A percentile compares a stretch with the other conserved stretches of the same genome.
Conservation (phyloP, 2,888 invertebrate species). For the Elgonia sp. region DNA sequence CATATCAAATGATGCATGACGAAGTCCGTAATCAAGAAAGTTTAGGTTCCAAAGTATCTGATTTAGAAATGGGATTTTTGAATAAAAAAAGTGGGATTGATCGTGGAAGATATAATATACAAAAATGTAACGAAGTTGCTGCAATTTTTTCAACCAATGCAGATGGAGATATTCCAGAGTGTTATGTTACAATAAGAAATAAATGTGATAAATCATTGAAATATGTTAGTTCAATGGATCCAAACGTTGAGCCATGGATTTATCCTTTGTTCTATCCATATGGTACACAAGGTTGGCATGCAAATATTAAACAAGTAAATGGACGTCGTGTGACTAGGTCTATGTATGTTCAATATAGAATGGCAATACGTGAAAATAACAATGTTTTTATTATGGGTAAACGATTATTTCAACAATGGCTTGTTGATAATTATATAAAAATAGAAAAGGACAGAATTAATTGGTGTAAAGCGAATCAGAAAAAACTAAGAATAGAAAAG, state of each 20-base stretch:
- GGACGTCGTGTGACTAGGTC: too few relatives aligned
- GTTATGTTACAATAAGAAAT: slow-evolving; percentile 66
- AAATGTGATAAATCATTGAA: slow-evolving; percentile 13
- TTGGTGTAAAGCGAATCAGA: slow-evolving; percentile 55
- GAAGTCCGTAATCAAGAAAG: slow-evolving; percentile 49
- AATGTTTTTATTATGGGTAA: too few relatives aligned
- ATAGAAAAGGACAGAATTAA: too few relatives aligned
- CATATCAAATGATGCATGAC: slow-evolving; percentile 74
- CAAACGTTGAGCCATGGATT: too few relatives aligned
- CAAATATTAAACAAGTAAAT: slow-evolving; percentile 49
- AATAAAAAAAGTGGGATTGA: slow-evolving; percentile 74
- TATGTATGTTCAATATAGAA: slow-evolving; percentile 23
- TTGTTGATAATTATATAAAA: too few relatives aligned
- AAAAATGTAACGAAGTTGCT: slow-evolving; percentile 50
- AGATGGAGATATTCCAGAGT: slow-evolving; percentile 22
- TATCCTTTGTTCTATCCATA: too few relatives aligned
- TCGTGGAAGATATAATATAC: slow-evolving; percentile 73
- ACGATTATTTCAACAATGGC: too few relatives aligned
- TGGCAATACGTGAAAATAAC: background rate
- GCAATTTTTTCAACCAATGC: slow-evolving; percentile 19
- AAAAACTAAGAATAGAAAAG: slow-evolving; percentile 65
- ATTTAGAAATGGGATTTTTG: slow-evolving; percentile 45
- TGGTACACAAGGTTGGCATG: too few relatives aligned
- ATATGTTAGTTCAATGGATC: slow-evolving; percentile 71
- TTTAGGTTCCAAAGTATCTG: background rate